Base-by-base conservation (phyloP, 2,888 invertebrate genomes). In the Theretra japonica region DNA sequence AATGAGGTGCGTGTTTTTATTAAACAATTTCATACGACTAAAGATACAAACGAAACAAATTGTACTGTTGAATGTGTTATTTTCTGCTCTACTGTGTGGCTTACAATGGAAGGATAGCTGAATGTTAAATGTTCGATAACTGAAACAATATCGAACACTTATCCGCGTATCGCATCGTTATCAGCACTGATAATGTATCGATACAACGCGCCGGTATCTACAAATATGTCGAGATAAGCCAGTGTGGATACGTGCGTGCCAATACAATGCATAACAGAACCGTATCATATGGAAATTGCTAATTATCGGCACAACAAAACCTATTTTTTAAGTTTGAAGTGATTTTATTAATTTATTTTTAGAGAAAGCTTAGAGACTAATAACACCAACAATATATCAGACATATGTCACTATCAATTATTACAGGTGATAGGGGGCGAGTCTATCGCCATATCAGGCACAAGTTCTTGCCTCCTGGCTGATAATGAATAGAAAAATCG, bases 171-270 rank as follows among this genome's bases (percentile, higher is more conserved):
- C 87, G 75, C 74, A 75, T 79, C 77, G 75, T 76, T 85, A 86
- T 86, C 85, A 79, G 76, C 74, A 82, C 77, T 81, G 88, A 88
- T 89, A 88, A 84, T 82, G 78, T 65, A 78, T 81, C 81, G 80
- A 80, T 84, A 86, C 80, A 80, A 82, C 84, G 76, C 80, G 82
- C 78, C 79, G 82, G 80, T 82, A 83, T 80, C 81, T 82, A 80
- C 80, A 77, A 82, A 82, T 81, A 77, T 76, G 74, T 75, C 73
- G 74, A 77, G 83, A 86, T 85, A 84, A 81, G 79, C 77, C 72
- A 73, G 21, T 50, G 53, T 19, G 50, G 65, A 57, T 68, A 68
- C 58, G 41, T 17, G 48, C 23, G 23, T 65, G 41, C 65, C 21
- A 62, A 65, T 28, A 56, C 41, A 53, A 71, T 56, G 28, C 56